phyloP scores from a whole-genome alignment of 2,888 invertebrate genomes.

The Galeruca laticollis region DNA sequence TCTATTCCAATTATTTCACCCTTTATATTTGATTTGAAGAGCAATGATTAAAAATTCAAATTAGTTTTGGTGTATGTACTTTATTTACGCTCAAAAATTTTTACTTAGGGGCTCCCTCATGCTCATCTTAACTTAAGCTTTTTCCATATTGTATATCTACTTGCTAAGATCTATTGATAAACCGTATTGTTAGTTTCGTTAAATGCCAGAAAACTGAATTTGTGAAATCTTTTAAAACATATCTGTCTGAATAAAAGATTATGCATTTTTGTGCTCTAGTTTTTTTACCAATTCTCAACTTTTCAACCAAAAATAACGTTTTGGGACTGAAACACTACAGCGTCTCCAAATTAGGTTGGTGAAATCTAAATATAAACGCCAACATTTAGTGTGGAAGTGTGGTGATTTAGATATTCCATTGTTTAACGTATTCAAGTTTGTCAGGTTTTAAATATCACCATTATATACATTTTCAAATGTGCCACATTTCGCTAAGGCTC shows the following conservation, averaged over 20 bases:
- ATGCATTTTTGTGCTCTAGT: conserved; percentile 9
- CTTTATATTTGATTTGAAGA: no score
- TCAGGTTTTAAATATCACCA: no score
- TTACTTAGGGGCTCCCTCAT: neutral
- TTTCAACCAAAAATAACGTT: no score
- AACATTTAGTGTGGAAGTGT: no score
- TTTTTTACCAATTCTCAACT: neutral
- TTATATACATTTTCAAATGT: no score
- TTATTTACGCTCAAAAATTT: conserved; percentile 10
- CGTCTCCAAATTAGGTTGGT: no score
- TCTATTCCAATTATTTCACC: neutral
- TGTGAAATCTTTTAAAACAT: conserved; percentile 33
- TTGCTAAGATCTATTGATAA: conserved; percentile 33
- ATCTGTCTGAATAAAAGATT: conserved; percentile 35
- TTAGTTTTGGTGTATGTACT: neutral
- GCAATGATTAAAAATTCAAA: neutral
- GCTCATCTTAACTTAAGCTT: conserved; percentile 28
- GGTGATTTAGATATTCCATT: no score
- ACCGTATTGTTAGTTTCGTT: conserved; percentile 28
- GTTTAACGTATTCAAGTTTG: no score
- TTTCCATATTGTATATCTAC: conserved; percentile 15
- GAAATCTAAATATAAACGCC: no score
- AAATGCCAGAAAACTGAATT: conserved; percentile 27
- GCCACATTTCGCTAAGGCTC: no score
- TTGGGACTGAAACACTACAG: no score